Conservation (phyloP, 2,888 invertebrate genomes). For the Troides helena region DNA sequence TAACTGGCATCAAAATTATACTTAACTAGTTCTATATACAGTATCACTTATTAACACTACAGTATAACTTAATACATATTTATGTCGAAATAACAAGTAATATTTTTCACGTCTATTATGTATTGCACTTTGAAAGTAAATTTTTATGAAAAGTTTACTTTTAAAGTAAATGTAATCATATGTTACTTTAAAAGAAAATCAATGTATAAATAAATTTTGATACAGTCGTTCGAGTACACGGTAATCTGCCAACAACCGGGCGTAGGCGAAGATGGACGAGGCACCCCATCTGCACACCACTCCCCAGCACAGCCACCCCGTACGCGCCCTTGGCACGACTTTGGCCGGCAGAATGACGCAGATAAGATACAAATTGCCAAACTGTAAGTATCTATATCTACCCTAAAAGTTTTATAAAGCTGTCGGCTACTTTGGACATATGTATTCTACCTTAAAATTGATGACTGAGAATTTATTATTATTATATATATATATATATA, state of each 20-base stretch:
- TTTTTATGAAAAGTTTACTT: too few relatives aligned
- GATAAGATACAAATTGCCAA: constrained; percentile 99
- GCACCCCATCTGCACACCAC: constrained; percentile 82
- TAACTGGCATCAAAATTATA: background rate
- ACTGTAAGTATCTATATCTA: constrained; percentile 87
- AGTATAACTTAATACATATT: too few relatives aligned
- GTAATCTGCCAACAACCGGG: constrained; percentile 88
- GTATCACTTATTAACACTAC: background rate
- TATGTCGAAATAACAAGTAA: too few relatives aligned
- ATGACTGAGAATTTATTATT: too few relatives aligned
- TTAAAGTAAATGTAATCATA: too few relatives aligned
- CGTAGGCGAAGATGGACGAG: constrained; percentile 79
- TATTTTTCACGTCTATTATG: too few relatives aligned
- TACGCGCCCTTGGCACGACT: constrained; percentile 96
- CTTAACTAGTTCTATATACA: background rate
- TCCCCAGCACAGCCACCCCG: constrained; percentile 82
- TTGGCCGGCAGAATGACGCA: constrained; percentile 94
- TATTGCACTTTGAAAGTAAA: background rate
- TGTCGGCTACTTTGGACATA: background rate
- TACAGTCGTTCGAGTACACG: constrained; percentile 95
- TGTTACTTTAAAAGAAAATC: background rate
- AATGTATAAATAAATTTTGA: constrained; percentile 17
- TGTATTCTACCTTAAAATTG: background rate
- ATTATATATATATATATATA: too few relatives aligned
- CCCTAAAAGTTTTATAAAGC: background rate